Evolutionary conservation across 2,113 vertebrate species (phyloP).

Genomic region (Pachycephala philippinensis): DNA sequence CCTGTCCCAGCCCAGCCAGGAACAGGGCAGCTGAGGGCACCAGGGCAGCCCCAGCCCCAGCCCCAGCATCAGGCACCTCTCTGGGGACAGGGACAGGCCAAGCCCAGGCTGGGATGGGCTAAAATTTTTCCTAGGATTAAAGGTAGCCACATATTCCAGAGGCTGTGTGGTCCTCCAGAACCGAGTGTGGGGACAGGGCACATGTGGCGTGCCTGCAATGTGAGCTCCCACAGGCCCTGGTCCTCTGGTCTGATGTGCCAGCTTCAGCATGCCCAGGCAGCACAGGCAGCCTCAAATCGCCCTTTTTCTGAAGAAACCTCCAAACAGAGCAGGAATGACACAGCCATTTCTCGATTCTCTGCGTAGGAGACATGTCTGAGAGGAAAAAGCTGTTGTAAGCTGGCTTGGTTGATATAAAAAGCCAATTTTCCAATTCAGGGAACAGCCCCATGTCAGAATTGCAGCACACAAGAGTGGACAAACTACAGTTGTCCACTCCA

Average conservation of each 20-base stretch:
- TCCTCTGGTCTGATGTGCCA: not conserved
- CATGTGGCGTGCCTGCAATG: accelerated
- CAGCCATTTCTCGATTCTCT: not conserved
- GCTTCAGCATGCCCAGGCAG: accelerated
- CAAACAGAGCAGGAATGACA: not conserved
- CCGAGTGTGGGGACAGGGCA: accelerated
- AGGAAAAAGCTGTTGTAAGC: not conserved
- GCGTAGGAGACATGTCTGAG: not conserved
- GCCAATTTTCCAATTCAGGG: not conserved
- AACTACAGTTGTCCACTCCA: not conserved
- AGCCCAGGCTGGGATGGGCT: not conserved
- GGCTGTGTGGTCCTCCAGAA: not conserved
- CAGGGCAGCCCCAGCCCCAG: too few relatives aligned
- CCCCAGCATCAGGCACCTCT: not conserved
- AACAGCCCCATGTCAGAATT: not conserved
- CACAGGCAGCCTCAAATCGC: not conserved
- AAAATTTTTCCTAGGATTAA: not conserved
- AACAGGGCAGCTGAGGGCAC: not conserved
- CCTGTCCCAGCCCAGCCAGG: not conserved
- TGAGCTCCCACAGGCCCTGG: accelerated
- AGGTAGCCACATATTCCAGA: not conserved
- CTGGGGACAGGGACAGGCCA: not conserved
- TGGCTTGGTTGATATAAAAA: not conserved
- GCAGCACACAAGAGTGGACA: not conserved
- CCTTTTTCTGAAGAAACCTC: not conserved